A percentile compares a stretch with the other conserved stretches of the same genome.
Evolutionary conservation across 2,888 invertebrate genomes (phyloP).

Genomic region (Acanthosoma haemorrhoidale): DNA sequence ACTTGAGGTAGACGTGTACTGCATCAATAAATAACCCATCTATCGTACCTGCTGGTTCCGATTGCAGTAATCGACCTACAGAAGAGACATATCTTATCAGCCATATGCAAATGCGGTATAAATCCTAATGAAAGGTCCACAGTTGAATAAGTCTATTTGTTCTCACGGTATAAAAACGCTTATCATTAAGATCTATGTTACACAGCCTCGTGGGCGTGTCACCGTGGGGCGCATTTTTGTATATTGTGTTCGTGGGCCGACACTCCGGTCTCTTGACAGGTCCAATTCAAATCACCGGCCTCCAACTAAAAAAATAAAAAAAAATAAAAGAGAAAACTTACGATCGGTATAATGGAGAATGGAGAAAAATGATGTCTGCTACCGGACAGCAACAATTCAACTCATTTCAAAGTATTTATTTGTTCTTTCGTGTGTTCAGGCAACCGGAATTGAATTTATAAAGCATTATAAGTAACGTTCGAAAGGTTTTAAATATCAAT

Average conservation of each 20-base stretch:
- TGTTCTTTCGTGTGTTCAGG: too few species aligned
- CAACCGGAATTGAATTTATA: too few species aligned
- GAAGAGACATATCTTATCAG: neutral
- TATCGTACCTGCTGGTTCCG: too few species aligned
- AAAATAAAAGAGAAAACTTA: neutral
- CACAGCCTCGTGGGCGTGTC: neutral
- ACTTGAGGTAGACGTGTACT: too few species aligned
- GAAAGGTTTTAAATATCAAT: too few species aligned
- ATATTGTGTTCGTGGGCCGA: neutral
- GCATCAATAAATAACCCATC: too few species aligned
- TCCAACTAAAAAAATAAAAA: neutral
- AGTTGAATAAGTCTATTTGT: neutral
- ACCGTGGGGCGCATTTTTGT: constrained; percentile 2
- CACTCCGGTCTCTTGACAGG: neutral
- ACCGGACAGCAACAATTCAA: too few species aligned
- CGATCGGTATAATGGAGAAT: too few species aligned
- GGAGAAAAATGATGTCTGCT: too few species aligned
- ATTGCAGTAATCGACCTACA: neutral
- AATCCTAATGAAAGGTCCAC: neutral
- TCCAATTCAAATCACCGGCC: constrained; percentile 5
- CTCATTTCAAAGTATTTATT: too few species aligned
- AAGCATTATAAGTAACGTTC: too few species aligned
- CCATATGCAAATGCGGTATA: neutral
- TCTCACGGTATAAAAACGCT: neutral
- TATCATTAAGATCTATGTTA: neutral